Percentiles rank a stretch among this genome's conserved stretches.
phyloP scores from a whole-genome alignment of 2,797 vertebrate species.

The Pantherophis alleghaniensis region DNA sequence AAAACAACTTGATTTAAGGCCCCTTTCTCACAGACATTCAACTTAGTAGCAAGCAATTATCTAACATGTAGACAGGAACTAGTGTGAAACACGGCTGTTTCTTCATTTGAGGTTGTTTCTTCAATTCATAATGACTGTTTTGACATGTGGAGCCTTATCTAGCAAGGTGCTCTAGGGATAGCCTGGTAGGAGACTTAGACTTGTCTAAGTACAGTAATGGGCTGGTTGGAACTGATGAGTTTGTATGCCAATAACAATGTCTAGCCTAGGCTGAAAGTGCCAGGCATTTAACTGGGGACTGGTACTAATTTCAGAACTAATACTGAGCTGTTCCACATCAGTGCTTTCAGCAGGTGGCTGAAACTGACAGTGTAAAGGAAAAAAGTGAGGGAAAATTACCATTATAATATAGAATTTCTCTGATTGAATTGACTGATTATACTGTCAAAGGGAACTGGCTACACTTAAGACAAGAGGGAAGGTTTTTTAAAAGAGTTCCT shows the following conservation, averaged over 20 bases:
- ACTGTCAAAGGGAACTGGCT: constrained; percentile 74
- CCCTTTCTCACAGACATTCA: neutral
- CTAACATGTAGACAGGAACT: constrained; percentile 21
- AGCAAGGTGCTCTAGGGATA: constrained; percentile 54
- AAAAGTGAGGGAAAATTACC: constrained; percentile 79
- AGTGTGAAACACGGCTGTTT: neutral
- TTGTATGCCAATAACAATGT: constrained; percentile 82
- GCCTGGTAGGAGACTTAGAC: constrained; percentile 63
- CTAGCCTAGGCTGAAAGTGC: constrained; percentile 74
- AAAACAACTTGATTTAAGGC: neutral
- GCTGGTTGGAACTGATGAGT: constrained; percentile 76
- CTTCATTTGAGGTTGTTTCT: constrained; percentile 28
- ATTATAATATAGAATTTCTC: constrained; percentile 83
- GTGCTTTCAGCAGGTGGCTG: constrained; percentile 85
- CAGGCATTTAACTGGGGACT: constrained; percentile 92
- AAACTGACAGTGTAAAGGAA: constrained; percentile 76
- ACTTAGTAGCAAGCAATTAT: constrained; percentile 2
- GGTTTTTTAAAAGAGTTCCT: constrained; percentile 61
- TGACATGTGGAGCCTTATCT: constrained; percentile 33
- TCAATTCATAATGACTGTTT: constrained; percentile 46
- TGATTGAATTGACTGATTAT: constrained; percentile 86
- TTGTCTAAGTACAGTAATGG: constrained; percentile 68
- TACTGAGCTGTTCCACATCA: constrained; percentile 91
- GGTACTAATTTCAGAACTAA: constrained; percentile 98
- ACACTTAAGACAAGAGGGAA: constrained; percentile 61